A percentile compares a stretch with the other conserved stretches of the same genome.
Evolutionary conservation across 2,888 invertebrate genomes (phyloP).

Genomic region (Ectropis crepuscularia): DNA sequence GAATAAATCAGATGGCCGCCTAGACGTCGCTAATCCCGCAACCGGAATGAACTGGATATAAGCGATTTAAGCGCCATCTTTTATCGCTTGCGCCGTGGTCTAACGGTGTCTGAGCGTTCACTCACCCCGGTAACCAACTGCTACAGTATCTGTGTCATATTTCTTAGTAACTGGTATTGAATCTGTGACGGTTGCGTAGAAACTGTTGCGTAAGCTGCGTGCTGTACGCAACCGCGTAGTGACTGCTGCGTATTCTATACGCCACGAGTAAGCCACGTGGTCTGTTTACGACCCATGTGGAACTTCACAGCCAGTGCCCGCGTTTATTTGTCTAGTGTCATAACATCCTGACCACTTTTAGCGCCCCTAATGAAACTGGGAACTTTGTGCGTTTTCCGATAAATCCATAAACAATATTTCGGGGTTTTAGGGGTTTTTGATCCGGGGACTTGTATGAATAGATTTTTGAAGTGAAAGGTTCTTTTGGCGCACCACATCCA

Average conservation of each 20-base stretch:
- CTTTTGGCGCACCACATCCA: too few species aligned
- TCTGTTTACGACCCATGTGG: conserved; percentile 45
- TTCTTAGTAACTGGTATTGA: conserved; percentile 28
- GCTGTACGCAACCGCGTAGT: conserved; percentile 22
- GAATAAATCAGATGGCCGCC: conserved; percentile 40
- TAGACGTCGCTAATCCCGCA: conserved; percentile 39
- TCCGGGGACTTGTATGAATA: too few species aligned
- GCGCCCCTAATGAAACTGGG: conserved; percentile 31
- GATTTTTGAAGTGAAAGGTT: too few species aligned
- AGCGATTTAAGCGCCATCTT: conserved; percentile 46
- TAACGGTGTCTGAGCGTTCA: conserved; percentile 63
- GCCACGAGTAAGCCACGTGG: conserved; percentile 48
- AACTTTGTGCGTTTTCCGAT: conserved; percentile 27
- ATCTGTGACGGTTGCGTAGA: conserved; percentile 38
- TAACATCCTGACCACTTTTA: conserved; percentile 52
- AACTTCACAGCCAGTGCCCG: conserved; percentile 30
- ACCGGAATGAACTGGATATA: conserved; percentile 37
- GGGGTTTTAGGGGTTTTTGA: too few species aligned
- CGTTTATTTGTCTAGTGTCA: conserved; percentile 50
- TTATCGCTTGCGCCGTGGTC: conserved; percentile 47
- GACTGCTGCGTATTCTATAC: conserved; percentile 21
- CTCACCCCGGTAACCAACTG: conserved; percentile 49
- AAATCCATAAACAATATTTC: conserved; percentile 14
- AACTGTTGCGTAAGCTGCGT: conserved; percentile 21
- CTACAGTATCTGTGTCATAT: too few species aligned